phyloP scores from a whole-genome alignment of 2,888 invertebrate genomes.

The Drosophila birchii region DNA sequence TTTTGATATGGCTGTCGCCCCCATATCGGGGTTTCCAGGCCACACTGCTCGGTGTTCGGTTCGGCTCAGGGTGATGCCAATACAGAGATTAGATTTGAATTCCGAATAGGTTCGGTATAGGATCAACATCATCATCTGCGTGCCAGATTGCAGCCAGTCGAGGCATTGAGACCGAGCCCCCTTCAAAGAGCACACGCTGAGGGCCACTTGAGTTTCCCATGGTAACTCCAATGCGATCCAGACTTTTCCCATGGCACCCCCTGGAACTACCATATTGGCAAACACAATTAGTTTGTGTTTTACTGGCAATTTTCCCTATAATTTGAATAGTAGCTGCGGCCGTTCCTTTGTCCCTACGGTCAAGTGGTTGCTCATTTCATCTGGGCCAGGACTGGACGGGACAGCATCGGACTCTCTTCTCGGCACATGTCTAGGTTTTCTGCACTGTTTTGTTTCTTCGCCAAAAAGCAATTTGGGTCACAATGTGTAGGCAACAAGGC shows the following conservation, averaged over 20 bases:
- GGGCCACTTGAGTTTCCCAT: conserved; percentile 74
- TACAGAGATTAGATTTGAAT: conserved; percentile 33
- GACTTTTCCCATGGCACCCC: conserved; percentile 23
- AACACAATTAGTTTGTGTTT: conserved; percentile 74
- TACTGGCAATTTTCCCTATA: conserved; percentile 72
- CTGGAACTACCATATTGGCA: conserved; percentile 40
- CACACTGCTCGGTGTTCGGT: conserved; percentile 1
- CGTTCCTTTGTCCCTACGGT: conserved; percentile 54
- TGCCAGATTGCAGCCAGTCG: conserved; percentile 66
- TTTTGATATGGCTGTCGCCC: conserved; percentile 58
- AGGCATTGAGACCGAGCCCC: conserved; percentile 17
- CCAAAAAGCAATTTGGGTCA: conserved; percentile 72
- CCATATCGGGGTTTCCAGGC: conserved; percentile 46
- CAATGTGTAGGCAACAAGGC: conserved; percentile 54
- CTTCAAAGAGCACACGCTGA: conserved; percentile 45
- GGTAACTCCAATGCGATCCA: conserved; percentile 32
- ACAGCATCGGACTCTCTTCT: conserved; percentile 35
- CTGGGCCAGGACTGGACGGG: conserved; percentile 7
- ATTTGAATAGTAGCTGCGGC: conserved; percentile 69
- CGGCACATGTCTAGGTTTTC: conserved; percentile 51
- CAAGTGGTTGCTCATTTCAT: conserved; percentile 59
- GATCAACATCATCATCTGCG: conserved; percentile 72
- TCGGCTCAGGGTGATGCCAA: conserved; percentile 31
- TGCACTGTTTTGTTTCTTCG: conserved; percentile 58
- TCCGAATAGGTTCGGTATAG: conserved; percentile 53